Base-by-base conservation (phyloP, 2,797 vertebrate genomes). In the Amblyopsis hoosieri region DNA sequence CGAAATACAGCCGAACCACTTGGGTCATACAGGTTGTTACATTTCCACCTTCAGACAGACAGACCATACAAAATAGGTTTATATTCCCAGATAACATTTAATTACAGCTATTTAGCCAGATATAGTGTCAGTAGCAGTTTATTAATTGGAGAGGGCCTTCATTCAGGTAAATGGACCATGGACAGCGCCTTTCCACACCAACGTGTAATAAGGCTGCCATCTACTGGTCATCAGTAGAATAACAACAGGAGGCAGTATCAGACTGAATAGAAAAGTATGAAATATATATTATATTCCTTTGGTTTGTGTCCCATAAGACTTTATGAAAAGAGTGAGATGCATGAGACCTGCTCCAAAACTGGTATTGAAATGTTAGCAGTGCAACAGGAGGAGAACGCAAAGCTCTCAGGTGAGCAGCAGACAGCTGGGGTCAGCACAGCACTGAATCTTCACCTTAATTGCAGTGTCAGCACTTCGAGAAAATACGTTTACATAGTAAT, bases 131-230 rank as follows among this genome's bases (percentile, higher is more conserved):
- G 37, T 42, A 9, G 1, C 37, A 42, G 37, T 42, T 42, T 42
- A 42, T 42, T 42, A 42, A 42, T 42, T 42, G 37, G 58, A 58
- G 59, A 50, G 42, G 59, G 51, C 13, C 48, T 67, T 12, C 17
- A 42, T 79, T 79, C 75, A 14, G n/a, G 29, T 14, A 29, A 14
- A 33, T 56, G 73, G 46, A 83, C 79, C 72, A 72, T 42, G 66
- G 79, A 81, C 53, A 85, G 81, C 61, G 68, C 58, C 48, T 23
- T 6, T 17, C 13, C 33, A 42, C 4, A 55, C 17, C 71, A 73
- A 19, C 66, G 67, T 78, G 86, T 71, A 68, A 74, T 80, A 69
- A 83, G 72, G 72, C 70, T 88, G 85, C 86, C 89, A 89, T 85
- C 89, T 87, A 74, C 59, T 82, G 87, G 76, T 68, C 52, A 74